Evolutionary conservation across 2,113 vertebrate species (phyloP).

Genomic region (Hypocryptadius cinnamomeus): DNA sequence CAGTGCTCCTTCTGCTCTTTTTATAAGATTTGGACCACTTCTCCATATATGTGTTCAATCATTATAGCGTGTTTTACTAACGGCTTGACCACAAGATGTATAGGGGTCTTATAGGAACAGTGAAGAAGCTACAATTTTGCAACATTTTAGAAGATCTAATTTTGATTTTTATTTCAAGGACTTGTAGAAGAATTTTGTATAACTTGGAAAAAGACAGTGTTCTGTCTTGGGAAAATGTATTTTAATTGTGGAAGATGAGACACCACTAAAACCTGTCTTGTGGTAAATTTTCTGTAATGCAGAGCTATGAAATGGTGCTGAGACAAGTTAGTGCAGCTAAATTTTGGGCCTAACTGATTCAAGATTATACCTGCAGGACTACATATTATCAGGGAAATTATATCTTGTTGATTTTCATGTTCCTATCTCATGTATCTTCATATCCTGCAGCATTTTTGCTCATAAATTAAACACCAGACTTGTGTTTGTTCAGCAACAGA

Average conservation of each 20-base stretch:
- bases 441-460: neutral
- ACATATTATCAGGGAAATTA: neutral
- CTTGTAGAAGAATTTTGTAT: neutral
- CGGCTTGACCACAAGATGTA: neutral
- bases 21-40: neutral
- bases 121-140: neutral
- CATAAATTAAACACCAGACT: neutral
- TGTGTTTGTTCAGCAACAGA: neutral
- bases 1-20: neutral
- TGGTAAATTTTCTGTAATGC: neutral
- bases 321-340: neutral
- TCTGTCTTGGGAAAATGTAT: neutral
- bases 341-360: neutral
- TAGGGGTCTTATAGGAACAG: neutral
- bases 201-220: neutral
- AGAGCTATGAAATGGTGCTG: neutral
- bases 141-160: neutral
- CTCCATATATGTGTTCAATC: neutral
- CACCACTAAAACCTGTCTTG: neutral
- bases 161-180: neutral
- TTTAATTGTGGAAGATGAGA: neutral
- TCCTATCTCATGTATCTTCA: neutral
- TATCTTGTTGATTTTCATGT: neutral
- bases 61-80: neutral
- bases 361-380: neutral